These are phyloP conservation scores for Ascidia mentula DNA, from an alignment of 23 tunicate genomes.

Conservation along the genomic window DNA sequence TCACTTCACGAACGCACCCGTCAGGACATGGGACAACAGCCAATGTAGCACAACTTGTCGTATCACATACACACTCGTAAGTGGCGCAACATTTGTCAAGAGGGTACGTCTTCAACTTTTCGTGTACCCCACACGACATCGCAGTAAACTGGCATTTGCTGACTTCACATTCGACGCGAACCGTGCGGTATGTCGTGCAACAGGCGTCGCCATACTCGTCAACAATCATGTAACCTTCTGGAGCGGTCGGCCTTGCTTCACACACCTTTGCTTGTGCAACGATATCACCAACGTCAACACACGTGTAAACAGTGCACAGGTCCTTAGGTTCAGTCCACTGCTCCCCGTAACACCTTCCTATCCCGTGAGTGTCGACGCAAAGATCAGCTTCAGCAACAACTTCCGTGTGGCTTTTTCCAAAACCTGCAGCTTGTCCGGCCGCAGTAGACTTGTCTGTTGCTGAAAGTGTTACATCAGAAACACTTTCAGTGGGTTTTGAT, in stretches of 20 bases:
- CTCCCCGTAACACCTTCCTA: slow-evolving; percentile 59
- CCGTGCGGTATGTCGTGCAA: slow-evolving; percentile 58
- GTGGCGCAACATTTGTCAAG: slow-evolving; percentile 74
- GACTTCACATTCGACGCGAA: slow-evolving; percentile 36
- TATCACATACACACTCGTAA: slow-evolving; percentile 73
- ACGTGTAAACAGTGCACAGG: slow-evolving; percentile 51
- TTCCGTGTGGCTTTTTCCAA: slow-evolving; percentile 23
- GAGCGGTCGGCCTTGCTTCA: slow-evolving; percentile 36
- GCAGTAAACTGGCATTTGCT: slow-evolving; percentile 43
- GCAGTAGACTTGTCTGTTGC: not conserved
- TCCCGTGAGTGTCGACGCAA: slow-evolving; percentile 54
- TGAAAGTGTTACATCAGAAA: not conserved
- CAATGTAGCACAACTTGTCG: slow-evolving; percentile 28
- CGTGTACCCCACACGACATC: slow-evolving; percentile 51
- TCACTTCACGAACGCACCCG: slow-evolving; percentile 34
- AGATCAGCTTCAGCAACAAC: slow-evolving; percentile 52
- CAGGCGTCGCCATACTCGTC: slow-evolving; percentile 46
- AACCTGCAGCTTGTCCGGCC: not conserved
- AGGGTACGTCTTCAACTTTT: slow-evolving; percentile 52
- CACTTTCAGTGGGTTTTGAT: not conserved
- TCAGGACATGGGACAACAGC: slow-evolving; percentile 42
- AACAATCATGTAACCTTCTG: slow-evolving; percentile 34
- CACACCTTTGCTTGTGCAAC: slow-evolving; percentile 15
- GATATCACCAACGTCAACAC: slow-evolving; percentile 42
- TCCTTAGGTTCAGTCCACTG: slow-evolving; percentile 44